Base-by-base conservation (phyloP, 2,113 vertebrate species). In the Rissa tridactyla region DNA sequence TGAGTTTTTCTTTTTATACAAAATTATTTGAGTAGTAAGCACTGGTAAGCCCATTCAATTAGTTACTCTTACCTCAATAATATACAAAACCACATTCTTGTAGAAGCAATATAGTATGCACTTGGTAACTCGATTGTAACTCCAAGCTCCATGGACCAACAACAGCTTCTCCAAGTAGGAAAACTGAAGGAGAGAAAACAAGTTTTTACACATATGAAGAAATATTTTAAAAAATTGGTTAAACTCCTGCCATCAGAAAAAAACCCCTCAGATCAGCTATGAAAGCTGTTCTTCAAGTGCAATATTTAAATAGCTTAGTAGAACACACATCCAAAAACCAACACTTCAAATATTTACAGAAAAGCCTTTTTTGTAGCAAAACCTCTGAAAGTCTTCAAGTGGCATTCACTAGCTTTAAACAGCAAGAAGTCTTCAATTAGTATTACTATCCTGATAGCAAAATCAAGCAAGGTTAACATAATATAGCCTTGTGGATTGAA, bases 61-160 rank as follows among this genome's bases (percentile, higher is more conserved):
- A 73, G 10, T 9, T 57, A 19, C 32, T 84, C 98, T 98, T 98
- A 99, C 99, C 99, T 99, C 99, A 44, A 99, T 99, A 89, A 99
- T 99, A 97, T 99, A 99, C 40, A 99, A 98, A 70, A 99, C 99
- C 95, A 99, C 99, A 15, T 99, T 99, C 98, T 99, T 99, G 96
- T 99, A 99, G 98, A 99, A 99, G 97, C 99, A 99, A 97, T 99
- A 99, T 55, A 99, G 97, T 96, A 99, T 99, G 97, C 99, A 99
- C 97, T 99, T 99, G 93, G 99, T 99, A 96, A 99, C 99, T 42
- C 99, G 98, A 96, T 99, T 99, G 97, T 99, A 99, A 97, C 99
- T 99, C 99, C 99, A 99, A 34, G 99, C 99, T 75, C 99, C 99
- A 1, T 99, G 99, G 79, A 99, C 99, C 97, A 99, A 75, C 79